Evolutionary conservation across 2,113 vertebrate genomes (phyloP).

Genomic region (Calyptomena viridis): DNA sequence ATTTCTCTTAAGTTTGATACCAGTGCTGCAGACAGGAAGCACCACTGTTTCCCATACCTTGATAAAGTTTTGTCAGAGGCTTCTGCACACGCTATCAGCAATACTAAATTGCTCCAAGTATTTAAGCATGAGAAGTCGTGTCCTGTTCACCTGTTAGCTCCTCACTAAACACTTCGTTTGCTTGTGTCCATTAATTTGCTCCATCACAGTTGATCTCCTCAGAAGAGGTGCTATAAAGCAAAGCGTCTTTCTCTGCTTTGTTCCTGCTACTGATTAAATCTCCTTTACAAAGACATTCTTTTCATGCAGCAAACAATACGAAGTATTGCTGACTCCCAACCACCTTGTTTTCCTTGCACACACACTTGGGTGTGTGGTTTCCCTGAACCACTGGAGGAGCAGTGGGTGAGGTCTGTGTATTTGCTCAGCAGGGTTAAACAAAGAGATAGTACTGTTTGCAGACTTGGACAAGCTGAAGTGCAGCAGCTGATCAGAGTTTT

Average conservation of each 20-base stretch:
- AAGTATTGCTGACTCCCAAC: not conserved
- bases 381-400: not conserved
- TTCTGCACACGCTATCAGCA: not conserved
- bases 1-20: not conserved
- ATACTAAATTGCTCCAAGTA: not conserved
- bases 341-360: not conserved
- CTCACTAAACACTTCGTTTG: not conserved
- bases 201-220: not conserved
- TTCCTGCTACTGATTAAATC: not conserved
- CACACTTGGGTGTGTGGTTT: not conserved
- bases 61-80: not conserved
- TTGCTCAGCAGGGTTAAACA: not conserved
- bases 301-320: not conserved
- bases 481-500: not conserved
- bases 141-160: not conserved
- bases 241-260: not conserved
- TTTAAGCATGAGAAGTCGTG: not conserved
- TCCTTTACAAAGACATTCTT: not conserved
- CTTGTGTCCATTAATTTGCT: not conserved
- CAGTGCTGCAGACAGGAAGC: not conserved
- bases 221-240: not conserved
- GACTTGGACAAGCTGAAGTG: not conserved
- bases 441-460: not conserved
- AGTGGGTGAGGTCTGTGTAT: not conserved
- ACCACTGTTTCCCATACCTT: not conserved